Evolutionary conservation across 2,113 vertebrate genomes (phyloP), one percentile per base, ranked within the genome.

Genomic region (Muntiacus muntjak): DNA sequence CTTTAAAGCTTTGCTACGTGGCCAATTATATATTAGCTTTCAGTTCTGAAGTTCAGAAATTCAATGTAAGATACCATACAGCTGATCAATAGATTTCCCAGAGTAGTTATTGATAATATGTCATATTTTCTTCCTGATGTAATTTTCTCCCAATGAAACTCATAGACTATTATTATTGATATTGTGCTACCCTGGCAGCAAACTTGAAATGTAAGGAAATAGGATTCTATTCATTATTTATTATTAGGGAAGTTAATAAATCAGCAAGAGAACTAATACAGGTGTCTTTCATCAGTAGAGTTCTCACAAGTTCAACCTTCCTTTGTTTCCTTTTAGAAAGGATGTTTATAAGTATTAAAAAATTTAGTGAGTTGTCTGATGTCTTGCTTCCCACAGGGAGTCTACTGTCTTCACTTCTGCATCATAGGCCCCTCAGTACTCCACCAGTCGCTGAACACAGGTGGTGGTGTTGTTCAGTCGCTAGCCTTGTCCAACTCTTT

Each of bases 121-220:
- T 94, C 21, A 26, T 74, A 5, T 97, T 95, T 97, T 91, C 87
- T 19, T 96, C 36, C 64, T 94, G 96, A 97, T 95, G 64, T 1
- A 74, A 36, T 54, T 86, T 83, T 52, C 19, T 19, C 33, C 2
- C n/a, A 52, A 67, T 82, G 52, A 86, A 97, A 97, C 47, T 54
- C 6, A 57, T 28, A 79, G n/a, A 33, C 33, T 76, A 54, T 90
- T 62, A 57, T 93, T 47, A 83, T 85, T 54, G 3, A 0, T 88
- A 71, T 3, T 78, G 76, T 82, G 64, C 91, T 82, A 88, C 90
- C 67, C 78, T 93, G 71, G 47, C 0, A 11, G 74, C 96, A 98
- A 94, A 88, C 36, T 52, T 82, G 50, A 87, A 97, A 78, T 21
- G 62, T 90, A 95, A 98, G 94, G 40, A 95, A 97, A 76, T 45